Evolutionary conservation across 2,888 invertebrate species (phyloP), one percentile per base, ranked within the genome.

Genomic region (Notodonta dromedarius): DNA sequence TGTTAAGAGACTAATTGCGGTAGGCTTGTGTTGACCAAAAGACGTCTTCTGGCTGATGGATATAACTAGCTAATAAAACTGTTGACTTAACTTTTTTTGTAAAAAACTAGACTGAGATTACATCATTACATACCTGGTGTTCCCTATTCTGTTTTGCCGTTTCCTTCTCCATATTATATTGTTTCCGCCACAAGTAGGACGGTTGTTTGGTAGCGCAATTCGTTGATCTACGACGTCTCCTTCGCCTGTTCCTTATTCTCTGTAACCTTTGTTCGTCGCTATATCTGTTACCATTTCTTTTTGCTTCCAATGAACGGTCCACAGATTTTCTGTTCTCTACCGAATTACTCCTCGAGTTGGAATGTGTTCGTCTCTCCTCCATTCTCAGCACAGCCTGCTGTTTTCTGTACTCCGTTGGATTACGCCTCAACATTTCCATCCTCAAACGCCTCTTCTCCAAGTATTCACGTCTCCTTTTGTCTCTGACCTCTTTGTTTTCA

Each of bases 401-500:
- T 72, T 83, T 85, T 79, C 92, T 86, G 60, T 87, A 93, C 75
- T 86, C 88, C 3, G 84, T 85, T 58, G 93, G 93, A 60, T 92
- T 90, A 57, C 76, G 84, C 73, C 92, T 83, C 78, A 93, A 80
- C 24, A 85, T 82, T 77, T 90, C 89, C 72, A 93, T 77, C 72
- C 82, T 77, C 71, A 78, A 86, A 66, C 84, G 79, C 73, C 91
- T 86, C 61, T 83, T 83, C 72, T 92, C 91, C 67, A 92, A 74
- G 65, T 85, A 88, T 56, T 87, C 82, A 64, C 89, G 81, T 75
- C 91, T 82, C n/a, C 80, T 81, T 71, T 83, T 83, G 85, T 93
- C 94, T 82, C 74, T 88, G 73, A 87, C 95, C 94, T 96, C 95
- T 95, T 90, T 96, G 94, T 71, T 95, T 87, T 78, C 95, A 86